Evolutionary conservation across 2,888 invertebrate species (phyloP).

Genomic region (Macrophya annulata): DNA sequence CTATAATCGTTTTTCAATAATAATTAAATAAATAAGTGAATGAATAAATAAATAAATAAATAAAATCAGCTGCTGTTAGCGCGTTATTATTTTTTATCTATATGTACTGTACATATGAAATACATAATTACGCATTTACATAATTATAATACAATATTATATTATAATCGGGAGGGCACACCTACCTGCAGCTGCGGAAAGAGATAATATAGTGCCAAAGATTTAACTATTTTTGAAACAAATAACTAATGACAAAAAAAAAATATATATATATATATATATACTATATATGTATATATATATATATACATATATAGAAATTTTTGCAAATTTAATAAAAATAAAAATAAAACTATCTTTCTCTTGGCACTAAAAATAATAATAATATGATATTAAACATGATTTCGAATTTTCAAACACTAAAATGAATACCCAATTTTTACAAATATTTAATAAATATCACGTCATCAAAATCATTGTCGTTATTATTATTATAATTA

Average conservation of each 20-base stretch:
- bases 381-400: background rate
- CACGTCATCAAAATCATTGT: background rate
- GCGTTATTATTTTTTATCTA: background rate
- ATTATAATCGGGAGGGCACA: background rate
- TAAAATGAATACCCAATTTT: background rate
- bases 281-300: background rate
- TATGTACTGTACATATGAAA: background rate
- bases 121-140: background rate
- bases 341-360: background rate
- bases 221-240: slow-evolving; percentile 35
- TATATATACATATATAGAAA: background rate
- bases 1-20: background rate
- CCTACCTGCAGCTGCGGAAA: background rate
- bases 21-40: background rate
- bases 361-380: slow-evolving; percentile 7
- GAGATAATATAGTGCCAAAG: slow-evolving; percentile 22
- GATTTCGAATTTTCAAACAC: background rate
- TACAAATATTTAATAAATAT: background rate
- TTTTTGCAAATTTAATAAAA: slow-evolving; percentile 3
- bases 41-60: background rate
- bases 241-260: background rate
- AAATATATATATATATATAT: background rate
- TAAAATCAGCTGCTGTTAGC: background rate
- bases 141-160: slow-evolving; percentile 5
- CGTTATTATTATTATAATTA: background rate